phyloP scores from a whole-genome alignment of 2,888 invertebrate species.

The Amiota mariae region DNA sequence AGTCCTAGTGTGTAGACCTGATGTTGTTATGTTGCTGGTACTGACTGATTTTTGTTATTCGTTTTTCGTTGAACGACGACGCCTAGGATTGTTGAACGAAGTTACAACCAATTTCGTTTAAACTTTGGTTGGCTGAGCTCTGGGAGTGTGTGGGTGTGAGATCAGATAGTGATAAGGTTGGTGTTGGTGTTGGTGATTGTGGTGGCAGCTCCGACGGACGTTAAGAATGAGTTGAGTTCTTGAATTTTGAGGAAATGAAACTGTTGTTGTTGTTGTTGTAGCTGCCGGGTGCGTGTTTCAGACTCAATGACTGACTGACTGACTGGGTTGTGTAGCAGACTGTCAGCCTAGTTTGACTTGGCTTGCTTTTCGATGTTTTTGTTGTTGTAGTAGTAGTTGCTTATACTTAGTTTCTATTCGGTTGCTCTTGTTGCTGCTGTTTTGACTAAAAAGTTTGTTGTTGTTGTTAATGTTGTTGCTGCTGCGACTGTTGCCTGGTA shows the following conservation, averaged over 20 bases:
- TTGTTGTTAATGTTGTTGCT: slow-evolving; percentile 30
- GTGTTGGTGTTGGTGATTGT: too few species aligned
- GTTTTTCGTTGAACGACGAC: not conserved
- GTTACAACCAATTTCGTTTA: slow-evolving; percentile 6
- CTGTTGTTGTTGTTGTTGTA: not conserved
- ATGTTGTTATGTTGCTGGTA: not conserved
- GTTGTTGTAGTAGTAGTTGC: not conserved
- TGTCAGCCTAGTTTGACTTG: not conserved
- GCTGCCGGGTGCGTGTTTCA: not conserved
- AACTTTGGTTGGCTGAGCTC: not conserved
- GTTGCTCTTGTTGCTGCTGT: too few species aligned
- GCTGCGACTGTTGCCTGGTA: not conserved
- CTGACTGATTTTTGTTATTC: slow-evolving; percentile 30
- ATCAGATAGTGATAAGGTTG: slow-evolving; percentile 27
- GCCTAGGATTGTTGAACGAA: not conserved
- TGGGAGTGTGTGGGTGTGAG: not conserved
- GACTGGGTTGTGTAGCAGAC: too few species aligned
- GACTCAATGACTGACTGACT: too few species aligned
- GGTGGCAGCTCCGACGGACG: not conserved
- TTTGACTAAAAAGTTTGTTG: not conserved
- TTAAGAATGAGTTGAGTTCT: too few species aligned
- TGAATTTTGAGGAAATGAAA: too few species aligned
- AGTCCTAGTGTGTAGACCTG: too few species aligned
- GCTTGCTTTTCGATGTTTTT: not conserved
- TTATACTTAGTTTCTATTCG: too few species aligned